phyloP scores from a whole-genome alignment of 1,140 invertebrate species.

The Ips nitidus region DNA sequence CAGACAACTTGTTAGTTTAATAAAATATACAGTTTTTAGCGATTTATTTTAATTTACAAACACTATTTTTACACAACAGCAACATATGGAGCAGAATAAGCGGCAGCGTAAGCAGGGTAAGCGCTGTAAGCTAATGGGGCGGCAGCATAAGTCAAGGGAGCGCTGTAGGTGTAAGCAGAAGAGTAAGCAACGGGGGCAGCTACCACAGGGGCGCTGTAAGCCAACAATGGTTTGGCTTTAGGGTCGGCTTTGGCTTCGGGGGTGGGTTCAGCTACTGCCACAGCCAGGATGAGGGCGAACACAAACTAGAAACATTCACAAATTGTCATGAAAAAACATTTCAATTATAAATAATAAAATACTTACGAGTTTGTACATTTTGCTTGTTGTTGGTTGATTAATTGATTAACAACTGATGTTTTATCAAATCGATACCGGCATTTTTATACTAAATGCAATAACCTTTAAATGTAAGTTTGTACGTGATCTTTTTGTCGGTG shows the following conservation, averaged over 20 bases:
- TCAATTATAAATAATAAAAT: neutral
- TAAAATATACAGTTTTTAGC: too few species aligned
- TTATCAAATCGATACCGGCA: too few species aligned
- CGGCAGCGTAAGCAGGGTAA: slow-evolving; percentile 18
- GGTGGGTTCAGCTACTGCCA: neutral
- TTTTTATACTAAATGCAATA: too few species aligned
- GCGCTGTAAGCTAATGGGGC: slow-evolving; percentile 29
- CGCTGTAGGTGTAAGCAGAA: slow-evolving; percentile 20
- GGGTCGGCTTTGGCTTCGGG: slow-evolving; percentile 26
- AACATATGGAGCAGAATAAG: slow-evolving; percentile 28
- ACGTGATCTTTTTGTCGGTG: too few species aligned
- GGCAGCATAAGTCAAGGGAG: slow-evolving; percentile 6
- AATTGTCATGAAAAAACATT: too few species aligned
- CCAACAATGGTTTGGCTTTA: slow-evolving; percentile 7
- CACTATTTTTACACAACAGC: too few species aligned
- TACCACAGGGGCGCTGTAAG: slow-evolving; percentile 21
- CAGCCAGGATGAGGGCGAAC: neutral
- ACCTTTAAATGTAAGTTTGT: too few species aligned
- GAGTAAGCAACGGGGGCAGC: neutral
- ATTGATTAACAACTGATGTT: too few species aligned
- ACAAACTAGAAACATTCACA: too few species aligned
- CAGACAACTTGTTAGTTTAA: too few species aligned
- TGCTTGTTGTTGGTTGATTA: neutral
- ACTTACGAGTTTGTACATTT: slow-evolving; percentile 1
- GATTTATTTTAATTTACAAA: too few species aligned